phyloP scores from a whole-genome alignment of 2,888 invertebrate genomes.

The Griposia aprilina region DNA sequence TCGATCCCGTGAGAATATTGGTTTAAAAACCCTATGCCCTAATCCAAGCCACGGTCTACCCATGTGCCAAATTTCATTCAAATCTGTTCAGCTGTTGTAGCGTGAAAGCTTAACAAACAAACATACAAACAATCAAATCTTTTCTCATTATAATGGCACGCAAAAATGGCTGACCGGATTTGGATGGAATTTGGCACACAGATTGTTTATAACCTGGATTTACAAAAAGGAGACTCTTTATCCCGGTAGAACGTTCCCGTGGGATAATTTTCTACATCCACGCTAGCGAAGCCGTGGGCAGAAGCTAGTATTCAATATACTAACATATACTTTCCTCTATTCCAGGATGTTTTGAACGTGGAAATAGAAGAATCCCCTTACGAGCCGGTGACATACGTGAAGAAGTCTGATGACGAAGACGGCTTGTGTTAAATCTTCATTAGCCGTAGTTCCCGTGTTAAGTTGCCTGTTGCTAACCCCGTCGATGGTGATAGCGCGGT shows the following conservation, averaged over 20 bases:
- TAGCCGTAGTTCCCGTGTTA: neutral
- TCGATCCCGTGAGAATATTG: too few species aligned
- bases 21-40: too few species aligned
- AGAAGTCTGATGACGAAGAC: slow-evolving; percentile 75
- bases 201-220: too few species aligned
- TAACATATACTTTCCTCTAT: neutral
- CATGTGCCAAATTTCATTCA: too few species aligned
- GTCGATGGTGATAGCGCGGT: slow-evolving; percentile 28
- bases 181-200: too few species aligned
- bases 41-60: too few species aligned
- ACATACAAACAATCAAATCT: too few species aligned
- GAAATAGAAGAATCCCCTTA: slow-evolving; percentile 62
- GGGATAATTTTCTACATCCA: neutral
- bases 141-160: too few species aligned
- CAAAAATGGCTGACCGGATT: too few species aligned
- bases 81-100: too few species aligned
- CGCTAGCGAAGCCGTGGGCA: neutral
- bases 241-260: neutral
- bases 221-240: too few species aligned
- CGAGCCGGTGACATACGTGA: slow-evolving; percentile 58
- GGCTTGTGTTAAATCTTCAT: slow-evolving; percentile 65
- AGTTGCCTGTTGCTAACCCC: slow-evolving; percentile 17
- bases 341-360: slow-evolving; percentile 30
- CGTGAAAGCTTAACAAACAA: too few species aligned
- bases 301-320: neutral